These are phyloP conservation scores for Epizoanthus stellaris DNA, from an alignment of 92 coral and sea anemone species.

Conservation along the genomic window DNA sequence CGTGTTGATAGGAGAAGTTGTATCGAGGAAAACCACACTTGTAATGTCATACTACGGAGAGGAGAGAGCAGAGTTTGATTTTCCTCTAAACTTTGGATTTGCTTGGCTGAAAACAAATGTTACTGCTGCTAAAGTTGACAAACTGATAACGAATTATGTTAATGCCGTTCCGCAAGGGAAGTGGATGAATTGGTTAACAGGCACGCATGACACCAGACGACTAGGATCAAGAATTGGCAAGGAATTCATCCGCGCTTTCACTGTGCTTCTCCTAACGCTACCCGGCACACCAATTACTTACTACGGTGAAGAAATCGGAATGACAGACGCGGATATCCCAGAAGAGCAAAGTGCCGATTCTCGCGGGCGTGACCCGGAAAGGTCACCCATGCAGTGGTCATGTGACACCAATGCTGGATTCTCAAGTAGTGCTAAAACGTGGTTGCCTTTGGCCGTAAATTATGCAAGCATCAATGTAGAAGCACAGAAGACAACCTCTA, in stretches of 20 bases:
- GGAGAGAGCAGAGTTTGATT: conserved; percentile 70
- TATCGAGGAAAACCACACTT: conserved; percentile 14
- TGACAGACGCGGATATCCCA: conserved; percentile 70
- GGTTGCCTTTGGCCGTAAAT: conserved; percentile 71
- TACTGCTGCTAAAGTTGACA: conserved; percentile 70
- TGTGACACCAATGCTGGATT: conserved; percentile 63
- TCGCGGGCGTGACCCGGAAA: conserved; percentile 66
- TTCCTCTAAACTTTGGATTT: conserved; percentile 84
- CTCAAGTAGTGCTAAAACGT: conserved; percentile 44
- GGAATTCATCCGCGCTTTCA: conserved; percentile 64
- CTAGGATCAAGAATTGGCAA: conserved; percentile 75
- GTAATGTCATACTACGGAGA: conserved; percentile 73
- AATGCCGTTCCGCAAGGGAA: conserved; percentile 69
- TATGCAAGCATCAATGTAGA: conserved; percentile 63
- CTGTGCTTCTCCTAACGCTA: conserved; percentile 74
- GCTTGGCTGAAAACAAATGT: conserved; percentile 45
- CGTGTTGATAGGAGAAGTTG: conserved; percentile 71
- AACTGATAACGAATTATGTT: conserved; percentile 64
- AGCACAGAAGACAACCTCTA: conserved; percentile 55
- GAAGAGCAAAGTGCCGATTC: background rate
- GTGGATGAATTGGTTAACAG: conserved; percentile 94
- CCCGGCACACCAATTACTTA: conserved; percentile 93
- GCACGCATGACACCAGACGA: conserved; percentile 78
- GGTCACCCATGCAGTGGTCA: conserved; percentile 84
- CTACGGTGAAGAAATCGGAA: conserved; percentile 95